Base-by-base conservation (phyloP, 2,113 vertebrate genomes). In the Leucosticte australis region DNA sequence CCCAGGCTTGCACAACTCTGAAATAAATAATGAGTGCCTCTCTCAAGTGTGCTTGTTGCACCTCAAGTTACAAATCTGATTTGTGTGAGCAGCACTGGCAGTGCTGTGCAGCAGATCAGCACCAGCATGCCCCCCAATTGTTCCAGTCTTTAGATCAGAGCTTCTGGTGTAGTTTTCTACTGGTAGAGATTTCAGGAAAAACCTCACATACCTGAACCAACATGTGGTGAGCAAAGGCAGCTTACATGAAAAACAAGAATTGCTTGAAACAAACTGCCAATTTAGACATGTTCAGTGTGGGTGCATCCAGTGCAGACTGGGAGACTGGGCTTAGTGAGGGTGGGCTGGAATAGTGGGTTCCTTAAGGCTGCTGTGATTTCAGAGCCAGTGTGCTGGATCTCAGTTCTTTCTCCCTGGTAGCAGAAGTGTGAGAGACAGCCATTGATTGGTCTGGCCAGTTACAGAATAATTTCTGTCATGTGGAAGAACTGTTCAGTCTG, bases 111-210 rank as follows among this genome's bases (percentile, higher is more conserved):
- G 77, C 52, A 53, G 13, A 26, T 84, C 59, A 77, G 64, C 15
- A 12, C 33, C 2, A 3, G 3, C 21, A 21, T 30, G 27, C 2
- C 13, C 10, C 9, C 2, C 0, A 20, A 5, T 33, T 57, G 28
- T 65, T 69, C 41, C 44, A 64, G 0, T 15, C 13, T 65, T 90
- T 62, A 65, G 11, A 39, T 26, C 41, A 75, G 56, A 53, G 50
- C 62, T 93, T 52, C 60, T 82, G n/a, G 37, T 60, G 78, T 78
- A 30, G 27, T 59, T 92, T 60, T 65, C n/a, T 53, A 4, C 27
- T 63, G 60, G 20, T 35, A 21, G 18, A 52, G 33, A 70, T 89
- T 78, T 75, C 60, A 39, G 50, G 56, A 47, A 39, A 69, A 85
- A 20, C 31, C 41, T 85, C 30, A 15, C 13, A 6, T 55, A n/a